A percentile compares a stretch with the other conserved stretches of the same genome.
These are phyloP conservation scores for Trachops cirrhosus DNA, from an alignment of 2,797 vertebrate species.

Conservation along the genomic window DNA sequence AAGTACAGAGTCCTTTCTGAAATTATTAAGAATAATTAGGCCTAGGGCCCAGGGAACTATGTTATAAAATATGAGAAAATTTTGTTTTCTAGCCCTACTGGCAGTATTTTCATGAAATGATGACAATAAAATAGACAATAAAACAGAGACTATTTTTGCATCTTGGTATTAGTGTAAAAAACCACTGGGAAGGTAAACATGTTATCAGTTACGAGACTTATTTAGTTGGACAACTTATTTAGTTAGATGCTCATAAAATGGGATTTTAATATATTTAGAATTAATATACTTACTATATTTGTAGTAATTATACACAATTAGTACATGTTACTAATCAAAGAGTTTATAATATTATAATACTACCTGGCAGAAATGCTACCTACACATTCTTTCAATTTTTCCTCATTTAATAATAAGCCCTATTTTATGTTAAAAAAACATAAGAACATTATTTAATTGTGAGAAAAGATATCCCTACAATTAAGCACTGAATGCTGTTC, in stretches of 20 bases:
- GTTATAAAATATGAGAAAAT: slow-evolving; percentile 54
- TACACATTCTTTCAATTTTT: not conserved
- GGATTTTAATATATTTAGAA: not conserved
- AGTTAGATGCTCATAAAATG: not conserved
- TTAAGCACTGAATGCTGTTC: not conserved
- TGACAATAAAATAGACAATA: not conserved
- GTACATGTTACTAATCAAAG: not conserved
- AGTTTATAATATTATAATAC: not conserved
- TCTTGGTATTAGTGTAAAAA: not conserved
- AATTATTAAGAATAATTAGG: slow-evolving; percentile 56
- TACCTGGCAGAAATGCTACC: not conserved
- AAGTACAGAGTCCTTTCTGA: slow-evolving; percentile 17
- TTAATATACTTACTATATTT: not conserved
- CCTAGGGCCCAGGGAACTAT: not conserved
- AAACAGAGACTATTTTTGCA: slow-evolving; percentile 20
- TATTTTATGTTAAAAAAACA: not conserved
- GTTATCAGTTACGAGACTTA: slow-evolving; percentile 19
- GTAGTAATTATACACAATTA: not conserved
- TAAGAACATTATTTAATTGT: not conserved
- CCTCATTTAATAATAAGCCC: slow-evolving; percentile 25
- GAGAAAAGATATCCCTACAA: not conserved
- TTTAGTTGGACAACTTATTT: not conserved
- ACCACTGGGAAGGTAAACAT: not conserved
- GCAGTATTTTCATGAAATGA: slow-evolving; percentile 29
- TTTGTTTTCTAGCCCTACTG: slow-evolving; percentile 37